Evolutionary conservation across 2,113 vertebrate genomes (phyloP).

Genomic region (Lophius piscatorius): DNA sequence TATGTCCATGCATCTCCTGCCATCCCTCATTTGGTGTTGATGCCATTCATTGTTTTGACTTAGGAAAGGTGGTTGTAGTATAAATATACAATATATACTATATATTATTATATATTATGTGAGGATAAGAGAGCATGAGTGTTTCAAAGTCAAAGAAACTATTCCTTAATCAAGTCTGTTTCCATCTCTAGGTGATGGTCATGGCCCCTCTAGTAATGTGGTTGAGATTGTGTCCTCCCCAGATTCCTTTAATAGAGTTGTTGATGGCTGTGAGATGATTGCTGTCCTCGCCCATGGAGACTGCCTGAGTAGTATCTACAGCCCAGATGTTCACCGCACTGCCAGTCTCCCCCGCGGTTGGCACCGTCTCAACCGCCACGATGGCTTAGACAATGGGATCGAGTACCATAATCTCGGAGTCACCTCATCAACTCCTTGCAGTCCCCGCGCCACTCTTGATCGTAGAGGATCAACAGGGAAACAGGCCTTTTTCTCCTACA

Average conservation of each 20-base stretch:
- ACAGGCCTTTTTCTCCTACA: constrained; percentile 87
- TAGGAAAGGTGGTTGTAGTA: too few relatives aligned
- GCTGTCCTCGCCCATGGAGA: constrained; percentile 58
- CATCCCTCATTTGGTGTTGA: too few relatives aligned
- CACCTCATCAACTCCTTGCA: constrained; percentile 81
- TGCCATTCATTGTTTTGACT: too few relatives aligned
- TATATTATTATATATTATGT: too few relatives aligned
- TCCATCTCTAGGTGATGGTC: constrained; percentile 58
- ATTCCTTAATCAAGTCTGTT: neutral
- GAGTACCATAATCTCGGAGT: constrained; percentile 74
- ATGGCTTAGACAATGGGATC: constrained; percentile 77
- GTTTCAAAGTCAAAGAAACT: too few relatives aligned
- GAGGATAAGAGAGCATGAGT: too few relatives aligned
- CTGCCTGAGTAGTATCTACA: constrained; percentile 75
- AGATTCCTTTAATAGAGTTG: constrained; percentile 84
- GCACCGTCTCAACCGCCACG: constrained; percentile 80
- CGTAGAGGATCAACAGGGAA: constrained; percentile 85
- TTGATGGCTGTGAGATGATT: constrained; percentile 90
- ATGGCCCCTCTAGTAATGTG: constrained; percentile 79
- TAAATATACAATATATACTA: too few relatives aligned
- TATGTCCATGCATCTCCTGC: neutral
- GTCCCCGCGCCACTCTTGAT: constrained; percentile 86
- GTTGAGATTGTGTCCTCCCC: constrained; percentile 82
- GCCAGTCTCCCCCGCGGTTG: constrained; percentile 86
- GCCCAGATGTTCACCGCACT: constrained; percentile 79